phyloP scores from a whole-genome alignment of 2,113 vertebrate genomes.

The Dissostichus mawsoni region DNA sequence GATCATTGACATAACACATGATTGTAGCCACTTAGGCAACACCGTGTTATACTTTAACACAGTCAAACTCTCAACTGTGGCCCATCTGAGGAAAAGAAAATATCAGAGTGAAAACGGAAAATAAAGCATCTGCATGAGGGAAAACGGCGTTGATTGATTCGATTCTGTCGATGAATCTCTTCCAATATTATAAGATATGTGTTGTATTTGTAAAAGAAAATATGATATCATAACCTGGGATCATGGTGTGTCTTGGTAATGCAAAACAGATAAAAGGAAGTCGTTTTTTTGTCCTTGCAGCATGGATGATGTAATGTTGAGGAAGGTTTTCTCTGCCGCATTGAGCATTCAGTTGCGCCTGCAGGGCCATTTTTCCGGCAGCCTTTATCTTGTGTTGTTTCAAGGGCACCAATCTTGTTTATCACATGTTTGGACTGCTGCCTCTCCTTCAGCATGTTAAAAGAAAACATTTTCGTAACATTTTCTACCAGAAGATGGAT shows the following conservation, averaged over 20 bases:
- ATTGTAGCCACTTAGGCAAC: slow-evolving; percentile 1
- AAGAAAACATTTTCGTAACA: slow-evolving; percentile 29
- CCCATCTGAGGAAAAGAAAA: background rate
- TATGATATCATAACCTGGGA: background rate
- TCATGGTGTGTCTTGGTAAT: background rate
- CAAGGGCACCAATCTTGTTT: slow-evolving; percentile 22
- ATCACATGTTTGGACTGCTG: background rate
- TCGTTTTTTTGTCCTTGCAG: background rate
- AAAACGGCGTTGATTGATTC: background rate
- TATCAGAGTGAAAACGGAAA: background rate
- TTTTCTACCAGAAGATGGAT: background rate
- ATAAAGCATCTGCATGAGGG: slow-evolving; percentile 5
- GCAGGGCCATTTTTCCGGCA: background rate
- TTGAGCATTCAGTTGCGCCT: background rate
- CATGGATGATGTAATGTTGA: slow-evolving; percentile 11
- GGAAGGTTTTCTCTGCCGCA: background rate
- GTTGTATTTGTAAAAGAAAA: background rate
- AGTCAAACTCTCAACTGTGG: slow-evolving; percentile 4
- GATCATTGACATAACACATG: slow-evolving; percentile 14
- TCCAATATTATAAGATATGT: background rate
- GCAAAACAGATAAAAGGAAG: background rate
- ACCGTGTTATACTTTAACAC: background rate
- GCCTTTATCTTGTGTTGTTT: background rate
- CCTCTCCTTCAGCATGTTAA: background rate
- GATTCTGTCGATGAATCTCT: background rate